These are phyloP conservation scores for Drosophila ercepeae DNA, from an alignment of 1,140 invertebrate genomes.

Conservation along the genomic window DNA sequence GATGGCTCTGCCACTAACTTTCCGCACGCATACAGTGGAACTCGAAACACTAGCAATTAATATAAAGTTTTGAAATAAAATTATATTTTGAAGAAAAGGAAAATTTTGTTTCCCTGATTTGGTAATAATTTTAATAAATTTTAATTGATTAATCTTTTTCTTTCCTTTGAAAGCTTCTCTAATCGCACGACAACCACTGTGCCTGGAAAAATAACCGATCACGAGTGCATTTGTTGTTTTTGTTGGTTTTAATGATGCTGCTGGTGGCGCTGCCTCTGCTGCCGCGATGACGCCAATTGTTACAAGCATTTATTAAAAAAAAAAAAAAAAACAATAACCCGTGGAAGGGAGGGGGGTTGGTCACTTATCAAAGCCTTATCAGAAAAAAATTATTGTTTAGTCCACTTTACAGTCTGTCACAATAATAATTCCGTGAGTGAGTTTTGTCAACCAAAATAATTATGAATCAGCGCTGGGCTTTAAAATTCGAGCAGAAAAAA, in stretches of 20 bases:
- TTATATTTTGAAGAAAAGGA: background rate
- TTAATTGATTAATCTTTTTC: background rate
- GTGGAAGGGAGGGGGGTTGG: background rate
- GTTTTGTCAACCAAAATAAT: slow-evolving; percentile 68
- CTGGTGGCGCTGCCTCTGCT: slow-evolving; percentile 42
- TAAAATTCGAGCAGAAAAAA: slow-evolving; percentile 4
- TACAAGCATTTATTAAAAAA: slow-evolving; percentile 23
- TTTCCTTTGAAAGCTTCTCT: no score
- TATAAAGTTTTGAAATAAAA: background rate
- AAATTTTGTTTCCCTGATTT: no score
- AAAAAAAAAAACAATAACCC: no score
- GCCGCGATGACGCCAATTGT: slow-evolving; percentile 39
- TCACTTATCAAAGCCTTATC: slow-evolving; percentile 10
- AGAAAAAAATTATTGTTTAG: slow-evolving; percentile 47
- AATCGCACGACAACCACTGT: background rate
- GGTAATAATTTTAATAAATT: no score
- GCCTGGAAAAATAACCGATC: slow-evolving; percentile 27
- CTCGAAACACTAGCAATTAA: background rate
- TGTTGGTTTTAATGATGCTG: slow-evolving; percentile 58
- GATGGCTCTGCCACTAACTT: slow-evolving; percentile 38
- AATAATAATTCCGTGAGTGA: slow-evolving; percentile 13
- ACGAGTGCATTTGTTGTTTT: slow-evolving; percentile 23
- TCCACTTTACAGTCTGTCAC: slow-evolving; percentile 31
- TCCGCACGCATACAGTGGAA: slow-evolving; percentile 46
- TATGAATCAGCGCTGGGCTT: slow-evolving; percentile 66